phyloP scores from a whole-genome alignment of 2,797 vertebrate genomes.

The Silurus aristotelis region DNA sequence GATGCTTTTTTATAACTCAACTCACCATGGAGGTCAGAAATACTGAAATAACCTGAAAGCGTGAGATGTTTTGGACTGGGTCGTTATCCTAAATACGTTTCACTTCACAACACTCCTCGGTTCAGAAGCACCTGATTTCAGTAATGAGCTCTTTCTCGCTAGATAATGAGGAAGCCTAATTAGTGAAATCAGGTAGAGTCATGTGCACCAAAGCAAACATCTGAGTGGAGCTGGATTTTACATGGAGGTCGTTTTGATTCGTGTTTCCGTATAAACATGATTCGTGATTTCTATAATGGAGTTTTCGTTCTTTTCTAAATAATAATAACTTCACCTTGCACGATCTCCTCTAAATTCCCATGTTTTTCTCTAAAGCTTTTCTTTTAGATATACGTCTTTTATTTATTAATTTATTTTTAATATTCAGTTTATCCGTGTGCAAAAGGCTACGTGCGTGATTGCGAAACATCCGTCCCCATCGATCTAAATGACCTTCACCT shows the following conservation, averaged over 20 bases:
- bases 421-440: background rate
- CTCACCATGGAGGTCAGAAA: too few relatives aligned
- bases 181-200: slow-evolving; percentile 12
- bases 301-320: too few relatives aligned
- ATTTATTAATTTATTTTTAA: background rate
- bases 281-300: too few relatives aligned
- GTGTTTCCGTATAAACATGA: too few relatives aligned
- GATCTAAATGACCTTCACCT: slow-evolving; percentile 41
- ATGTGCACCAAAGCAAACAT: slow-evolving; percentile 7
- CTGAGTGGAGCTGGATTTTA: background rate
- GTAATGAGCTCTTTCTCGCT: slow-evolving; percentile 16
- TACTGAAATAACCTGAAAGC: background rate
- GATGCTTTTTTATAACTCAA: too few relatives aligned
- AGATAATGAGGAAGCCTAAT: slow-evolving; percentile 18
- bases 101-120: background rate
- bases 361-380: background rate
- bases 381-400: background rate
- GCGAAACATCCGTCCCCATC: slow-evolving; percentile 10
- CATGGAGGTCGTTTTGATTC: background rate
- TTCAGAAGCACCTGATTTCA: slow-evolving; percentile 1
- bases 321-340: background rate
- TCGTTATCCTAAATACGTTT: background rate
- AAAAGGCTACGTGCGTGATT: background rate
- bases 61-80: background rate
- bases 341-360: too few relatives aligned